phyloP scores from a whole-genome alignment of 2,888 invertebrate species.

The Lamellibrachia satsuma region DNA sequence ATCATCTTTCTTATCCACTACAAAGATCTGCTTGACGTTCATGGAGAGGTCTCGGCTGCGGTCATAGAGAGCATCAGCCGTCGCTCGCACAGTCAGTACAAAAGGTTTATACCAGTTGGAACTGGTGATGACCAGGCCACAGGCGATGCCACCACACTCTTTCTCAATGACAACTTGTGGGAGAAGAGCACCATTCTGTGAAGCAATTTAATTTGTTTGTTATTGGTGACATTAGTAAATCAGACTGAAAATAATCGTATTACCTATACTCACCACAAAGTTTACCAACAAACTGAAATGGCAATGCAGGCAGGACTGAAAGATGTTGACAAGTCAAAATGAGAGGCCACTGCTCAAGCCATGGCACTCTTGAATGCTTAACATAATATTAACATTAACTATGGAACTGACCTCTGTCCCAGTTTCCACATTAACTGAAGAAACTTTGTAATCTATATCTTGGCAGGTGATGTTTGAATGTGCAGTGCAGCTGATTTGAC shows the following conservation, averaged over 20 bases:
- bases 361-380: too few species aligned
- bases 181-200: constrained; percentile 7
- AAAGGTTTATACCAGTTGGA: constrained; percentile 29
- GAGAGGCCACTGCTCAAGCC: too few species aligned
- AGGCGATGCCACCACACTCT: neutral
- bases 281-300: too few species aligned
- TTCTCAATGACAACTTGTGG: constrained; percentile 21
- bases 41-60: neutral
- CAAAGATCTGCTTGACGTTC: neutral
- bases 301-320: too few species aligned
- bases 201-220: neutral
- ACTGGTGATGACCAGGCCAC: constrained; percentile 26
- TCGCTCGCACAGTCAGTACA: constrained; percentile 24
- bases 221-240: neutral
- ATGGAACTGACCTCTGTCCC: too few species aligned
- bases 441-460: too few species aligned
- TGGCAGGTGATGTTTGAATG: too few species aligned
- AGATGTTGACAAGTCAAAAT: too few species aligned
- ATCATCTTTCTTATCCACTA: neutral
- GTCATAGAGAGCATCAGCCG: constrained; percentile 28
- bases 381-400: too few species aligned
- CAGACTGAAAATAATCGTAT: neutral
- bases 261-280: too few species aligned
- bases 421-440: too few species aligned
- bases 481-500: too few species aligned